Evolutionary conservation across 2,888 invertebrate species (phyloP).

Genomic region (Hermodice carunculata): DNA sequence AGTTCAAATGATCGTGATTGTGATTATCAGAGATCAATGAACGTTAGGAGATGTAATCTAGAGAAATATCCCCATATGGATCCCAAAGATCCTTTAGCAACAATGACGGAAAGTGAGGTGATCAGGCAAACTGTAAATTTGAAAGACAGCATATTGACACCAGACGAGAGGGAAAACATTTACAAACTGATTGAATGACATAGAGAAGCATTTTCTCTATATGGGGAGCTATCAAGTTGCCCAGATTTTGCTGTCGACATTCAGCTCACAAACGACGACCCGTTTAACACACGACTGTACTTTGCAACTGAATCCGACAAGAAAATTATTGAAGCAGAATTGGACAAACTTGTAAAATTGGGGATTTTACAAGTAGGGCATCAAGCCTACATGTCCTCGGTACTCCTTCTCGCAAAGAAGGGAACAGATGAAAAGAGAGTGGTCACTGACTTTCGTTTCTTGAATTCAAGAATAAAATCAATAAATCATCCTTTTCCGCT

Average conservation of each 20-base stretch:
- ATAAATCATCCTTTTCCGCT: background rate
- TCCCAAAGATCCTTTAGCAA: background rate
- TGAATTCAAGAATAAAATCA: background rate
- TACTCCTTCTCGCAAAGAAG: background rate
- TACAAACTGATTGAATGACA: too few species aligned
- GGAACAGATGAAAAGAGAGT: background rate
- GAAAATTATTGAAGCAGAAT: background rate
- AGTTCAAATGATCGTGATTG: too few species aligned
- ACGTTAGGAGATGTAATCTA: too few species aligned
- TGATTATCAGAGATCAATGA: too few species aligned
- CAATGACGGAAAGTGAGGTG: background rate
- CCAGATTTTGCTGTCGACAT: background rate
- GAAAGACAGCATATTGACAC: background rate
- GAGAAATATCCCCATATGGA: background rate
- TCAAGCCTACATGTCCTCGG: background rate
- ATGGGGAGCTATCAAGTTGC: background rate
- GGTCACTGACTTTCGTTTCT: background rate
- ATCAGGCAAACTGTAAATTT: background rate
- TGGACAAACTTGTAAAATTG: background rate
- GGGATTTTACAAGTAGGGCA: background rate
- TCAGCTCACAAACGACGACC: background rate
- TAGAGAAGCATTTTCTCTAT: background rate
- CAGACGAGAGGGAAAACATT: too few species aligned
- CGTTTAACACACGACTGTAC: background rate
- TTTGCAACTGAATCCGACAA: background rate